Conservation (phyloP, 2,113 vertebrate genomes). For the Dasyprocta punctata region DNA sequence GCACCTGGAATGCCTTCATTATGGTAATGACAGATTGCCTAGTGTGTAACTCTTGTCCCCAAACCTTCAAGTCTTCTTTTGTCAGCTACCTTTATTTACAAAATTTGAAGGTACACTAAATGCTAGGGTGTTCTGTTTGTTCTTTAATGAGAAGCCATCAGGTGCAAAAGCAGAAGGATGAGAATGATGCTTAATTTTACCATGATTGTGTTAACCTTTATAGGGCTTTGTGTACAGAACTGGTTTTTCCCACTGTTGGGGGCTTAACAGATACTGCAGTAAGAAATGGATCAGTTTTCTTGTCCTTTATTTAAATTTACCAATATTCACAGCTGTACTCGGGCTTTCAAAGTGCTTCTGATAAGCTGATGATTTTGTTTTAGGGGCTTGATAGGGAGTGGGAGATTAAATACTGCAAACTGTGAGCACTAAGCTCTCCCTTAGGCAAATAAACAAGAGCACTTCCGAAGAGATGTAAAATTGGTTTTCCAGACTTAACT, state of each 20-base stretch:
- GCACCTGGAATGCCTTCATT: not conserved
- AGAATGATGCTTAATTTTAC: not conserved
- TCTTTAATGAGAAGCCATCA: not conserved
- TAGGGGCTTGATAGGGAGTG: slow-evolving; percentile 21
- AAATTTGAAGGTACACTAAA: not conserved
- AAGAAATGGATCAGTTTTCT: not conserved
- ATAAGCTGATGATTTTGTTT: slow-evolving; percentile 65
- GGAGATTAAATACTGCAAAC: slow-evolving; percentile 65
- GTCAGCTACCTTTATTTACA: not conserved
- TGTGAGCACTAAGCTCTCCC: slow-evolving; percentile 38
- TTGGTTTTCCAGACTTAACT: slow-evolving; percentile 60
- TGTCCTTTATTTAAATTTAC: slow-evolving; percentile 63
- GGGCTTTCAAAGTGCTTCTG: slow-evolving; percentile 60
- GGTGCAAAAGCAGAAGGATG: not conserved
- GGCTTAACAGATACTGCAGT: not conserved
- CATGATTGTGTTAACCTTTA: not conserved
- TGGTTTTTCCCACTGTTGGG: not conserved
- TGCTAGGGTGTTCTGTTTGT: not conserved
- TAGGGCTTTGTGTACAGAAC: not conserved
- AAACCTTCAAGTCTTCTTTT: not conserved
- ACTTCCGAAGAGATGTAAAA: slow-evolving; percentile 54
- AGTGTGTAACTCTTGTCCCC: not conserved
- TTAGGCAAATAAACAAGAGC: slow-evolving; percentile 56
- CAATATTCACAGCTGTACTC: slow-evolving; percentile 29
- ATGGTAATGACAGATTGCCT: not conserved